A percentile compares a stretch with the other conserved stretches of the same genome.
Evolutionary conservation across 1,140 invertebrate genomes (phyloP).

Genomic region (Ceratoteleas bidentatus): DNA sequence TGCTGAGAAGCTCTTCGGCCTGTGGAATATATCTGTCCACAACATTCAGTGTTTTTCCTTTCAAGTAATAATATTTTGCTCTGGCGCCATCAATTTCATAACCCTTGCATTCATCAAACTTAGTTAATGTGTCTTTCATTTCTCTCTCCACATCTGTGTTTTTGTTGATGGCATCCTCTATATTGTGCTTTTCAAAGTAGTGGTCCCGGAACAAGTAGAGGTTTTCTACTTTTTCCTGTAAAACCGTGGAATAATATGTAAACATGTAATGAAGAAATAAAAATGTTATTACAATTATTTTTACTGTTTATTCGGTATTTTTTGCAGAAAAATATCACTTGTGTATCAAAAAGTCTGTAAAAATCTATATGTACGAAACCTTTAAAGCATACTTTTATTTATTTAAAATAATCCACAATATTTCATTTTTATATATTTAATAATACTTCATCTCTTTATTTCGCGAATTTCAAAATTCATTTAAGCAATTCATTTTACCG

Average conservation of each 20-base stretch:
- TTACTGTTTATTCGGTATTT: too few relatives aligned
- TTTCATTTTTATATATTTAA: not conserved
- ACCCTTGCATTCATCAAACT: slow-evolving; percentile 86
- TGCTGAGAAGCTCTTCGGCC: slow-evolving; percentile 88
- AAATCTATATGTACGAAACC: too few relatives aligned
- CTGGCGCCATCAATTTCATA: slow-evolving; percentile 83
- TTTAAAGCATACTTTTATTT: too few relatives aligned
- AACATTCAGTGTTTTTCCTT: slow-evolving; percentile 90
- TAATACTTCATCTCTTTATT: not conserved
- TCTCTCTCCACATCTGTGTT: slow-evolving; percentile 85
- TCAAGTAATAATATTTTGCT: slow-evolving; percentile 88
- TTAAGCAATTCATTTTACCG: slow-evolving; percentile 47
- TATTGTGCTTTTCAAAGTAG: slow-evolving; percentile 89
- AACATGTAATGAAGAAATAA: too few relatives aligned
- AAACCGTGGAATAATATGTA: slow-evolving; percentile 1
- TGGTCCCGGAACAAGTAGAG: slow-evolving; percentile 88
- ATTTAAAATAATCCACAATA: slow-evolving; percentile 8
- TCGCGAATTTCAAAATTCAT: not conserved
- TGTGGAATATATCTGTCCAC: slow-evolving; percentile 85
- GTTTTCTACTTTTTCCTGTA: slow-evolving; percentile 83
- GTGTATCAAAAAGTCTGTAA: too few relatives aligned
- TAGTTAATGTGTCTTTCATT: slow-evolving; percentile 84
- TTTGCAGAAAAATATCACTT: too few relatives aligned
- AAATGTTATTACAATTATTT: too few relatives aligned
- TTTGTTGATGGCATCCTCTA: slow-evolving; percentile 86